phyloP scores from a whole-genome alignment of 2,797 vertebrate genomes.

The Vespertilio murinus region DNA sequence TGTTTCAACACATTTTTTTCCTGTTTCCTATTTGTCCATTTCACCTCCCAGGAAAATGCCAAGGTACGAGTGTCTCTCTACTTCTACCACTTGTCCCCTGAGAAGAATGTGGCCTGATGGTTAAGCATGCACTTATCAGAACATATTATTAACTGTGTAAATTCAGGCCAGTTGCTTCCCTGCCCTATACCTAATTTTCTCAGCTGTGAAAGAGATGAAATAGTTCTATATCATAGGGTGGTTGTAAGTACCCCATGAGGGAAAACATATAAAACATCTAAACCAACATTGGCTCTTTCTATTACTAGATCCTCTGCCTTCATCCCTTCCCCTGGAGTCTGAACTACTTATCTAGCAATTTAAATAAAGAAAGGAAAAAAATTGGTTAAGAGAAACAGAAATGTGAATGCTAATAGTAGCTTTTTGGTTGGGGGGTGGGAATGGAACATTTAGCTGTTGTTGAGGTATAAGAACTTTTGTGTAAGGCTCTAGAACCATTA shows the following conservation, averaged over 20 bases:
- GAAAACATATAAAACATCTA: neutral
- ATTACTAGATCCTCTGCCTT: neutral
- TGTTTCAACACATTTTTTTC: neutral
- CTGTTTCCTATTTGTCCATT: neutral
- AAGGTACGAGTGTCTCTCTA: neutral
- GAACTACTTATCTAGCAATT: neutral
- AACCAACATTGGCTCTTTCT: neutral
- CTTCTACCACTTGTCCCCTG: neutral
- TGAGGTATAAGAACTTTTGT: neutral
- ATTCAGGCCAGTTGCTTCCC: neutral
- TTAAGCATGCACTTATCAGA: neutral
- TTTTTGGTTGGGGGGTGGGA: neutral
- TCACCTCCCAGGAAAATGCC: neutral
- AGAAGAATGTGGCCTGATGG: neutral
- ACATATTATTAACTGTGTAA: neutral
- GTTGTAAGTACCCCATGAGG: neutral
- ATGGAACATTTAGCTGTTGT: neutral
- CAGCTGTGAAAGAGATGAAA: neutral
- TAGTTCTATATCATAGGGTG: neutral
- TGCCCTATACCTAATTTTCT: neutral
- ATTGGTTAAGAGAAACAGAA: neutral
- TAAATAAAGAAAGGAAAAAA: conserved; percentile 10
- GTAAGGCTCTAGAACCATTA: neutral
- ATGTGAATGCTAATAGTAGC: neutral
- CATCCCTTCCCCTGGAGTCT: neutral